phyloP scores from a whole-genome alignment of 1,140 invertebrate species.

The Luehdorfia chinensis region DNA sequence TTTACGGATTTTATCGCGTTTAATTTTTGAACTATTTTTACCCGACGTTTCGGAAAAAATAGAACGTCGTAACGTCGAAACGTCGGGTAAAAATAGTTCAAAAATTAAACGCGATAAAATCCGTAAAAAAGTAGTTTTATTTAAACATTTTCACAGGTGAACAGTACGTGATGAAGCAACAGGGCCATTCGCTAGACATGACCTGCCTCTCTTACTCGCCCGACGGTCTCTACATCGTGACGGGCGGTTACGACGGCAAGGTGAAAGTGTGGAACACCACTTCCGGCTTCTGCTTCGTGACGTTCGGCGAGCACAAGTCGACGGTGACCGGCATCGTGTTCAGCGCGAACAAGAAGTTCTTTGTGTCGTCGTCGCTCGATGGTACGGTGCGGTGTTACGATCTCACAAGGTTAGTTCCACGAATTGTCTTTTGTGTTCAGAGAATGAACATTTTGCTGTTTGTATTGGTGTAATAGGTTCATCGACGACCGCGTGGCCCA shows the following conservation, averaged over 20 bases:
- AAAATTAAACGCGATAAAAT: too few relatives aligned
- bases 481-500: too few relatives aligned
- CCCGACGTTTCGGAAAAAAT: too few relatives aligned
- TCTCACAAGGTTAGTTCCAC: conserved; percentile 85
- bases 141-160: too few relatives aligned
- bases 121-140: too few relatives aligned
- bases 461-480: too few relatives aligned
- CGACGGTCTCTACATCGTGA: conserved; percentile 93
- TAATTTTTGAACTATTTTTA: too few relatives aligned
- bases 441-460: not conserved
- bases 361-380: conserved; percentile 94
- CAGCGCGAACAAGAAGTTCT: conserved; percentile 93
- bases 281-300: conserved; percentile 96
- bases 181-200: conserved; percentile 95
- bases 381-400: conserved; percentile 98
- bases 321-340: conserved; percentile 90
- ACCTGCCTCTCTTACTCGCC: conserved; percentile 92
- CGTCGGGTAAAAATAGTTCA: too few relatives aligned
- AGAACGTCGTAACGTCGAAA: too few relatives aligned
- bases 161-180: conserved; percentile 98
- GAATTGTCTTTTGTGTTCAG: too few relatives aligned
- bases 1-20: too few relatives aligned
- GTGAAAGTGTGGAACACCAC: conserved; percentile 96
- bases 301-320: conserved; percentile 93
- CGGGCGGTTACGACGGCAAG: conserved; percentile 97